Percentiles rank a stretch among this genome's conserved stretches.
Evolutionary conservation across 2,797 vertebrate genomes (phyloP).

Genomic region (Pteropus rufus): DNA sequence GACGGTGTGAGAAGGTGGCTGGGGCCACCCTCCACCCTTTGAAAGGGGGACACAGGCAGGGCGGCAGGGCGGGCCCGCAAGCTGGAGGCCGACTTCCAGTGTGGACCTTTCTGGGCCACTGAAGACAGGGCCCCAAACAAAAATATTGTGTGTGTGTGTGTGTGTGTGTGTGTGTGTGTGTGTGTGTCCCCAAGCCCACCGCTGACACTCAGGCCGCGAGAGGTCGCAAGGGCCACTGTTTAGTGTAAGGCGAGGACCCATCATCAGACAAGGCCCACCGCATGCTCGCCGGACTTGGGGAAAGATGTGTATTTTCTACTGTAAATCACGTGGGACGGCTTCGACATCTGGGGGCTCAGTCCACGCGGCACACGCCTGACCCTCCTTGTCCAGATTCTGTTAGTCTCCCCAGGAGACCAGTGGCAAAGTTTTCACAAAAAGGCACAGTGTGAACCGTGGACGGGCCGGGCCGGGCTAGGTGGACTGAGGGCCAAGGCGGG

Average conservation of each 20-base stretch:
- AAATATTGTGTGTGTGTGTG: neutral
- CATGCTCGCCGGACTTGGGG: constrained; percentile 1
- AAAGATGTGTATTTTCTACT: neutral
- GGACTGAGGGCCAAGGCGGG: constrained; percentile 42
- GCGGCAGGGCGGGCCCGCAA: constrained; percentile 90
- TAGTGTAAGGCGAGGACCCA: constrained; percentile 36
- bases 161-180: neutral
- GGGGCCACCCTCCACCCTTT: constrained; percentile 26
- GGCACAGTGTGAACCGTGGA: constrained; percentile 78
- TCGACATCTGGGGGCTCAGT: neutral
- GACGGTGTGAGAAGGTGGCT: rapidly evolving
- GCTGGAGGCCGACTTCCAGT: constrained; percentile 77
- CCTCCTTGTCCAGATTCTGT: neutral
- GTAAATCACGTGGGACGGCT: neutral
- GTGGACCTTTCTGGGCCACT: constrained; percentile 45
- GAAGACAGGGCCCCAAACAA: constrained; percentile 45
- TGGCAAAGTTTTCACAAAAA: constrained; percentile 62
- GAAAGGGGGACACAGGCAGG: constrained; percentile 80
- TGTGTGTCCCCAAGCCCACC: neutral
- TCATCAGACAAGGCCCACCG: constrained; percentile 50
- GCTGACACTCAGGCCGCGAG: constrained; percentile 35
- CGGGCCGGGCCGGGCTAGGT: constrained; percentile 7
- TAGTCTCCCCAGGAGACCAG: neutral
- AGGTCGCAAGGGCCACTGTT: constrained; percentile 16
- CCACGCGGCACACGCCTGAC: constrained; percentile 34